Percentiles rank a stretch among this genome's conserved stretches.
Evolutionary conservation across 2,113 vertebrate genomes (phyloP).

Genomic region (Pampusana beccarii): DNA sequence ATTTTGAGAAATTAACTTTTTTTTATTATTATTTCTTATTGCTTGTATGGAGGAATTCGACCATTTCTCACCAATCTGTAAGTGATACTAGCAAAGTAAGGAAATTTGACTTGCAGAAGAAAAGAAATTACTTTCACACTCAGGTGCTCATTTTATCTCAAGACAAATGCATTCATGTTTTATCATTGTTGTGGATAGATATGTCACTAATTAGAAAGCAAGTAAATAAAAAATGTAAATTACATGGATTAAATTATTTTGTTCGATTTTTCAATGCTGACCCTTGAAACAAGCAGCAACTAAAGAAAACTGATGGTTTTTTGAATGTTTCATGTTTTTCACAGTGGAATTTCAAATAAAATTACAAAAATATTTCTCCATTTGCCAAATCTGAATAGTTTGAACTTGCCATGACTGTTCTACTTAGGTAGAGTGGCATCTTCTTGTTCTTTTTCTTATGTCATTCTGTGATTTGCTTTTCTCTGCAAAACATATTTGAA

Average conservation of each 20-base stretch:
- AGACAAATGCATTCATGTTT: background rate
- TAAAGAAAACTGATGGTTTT: background rate
- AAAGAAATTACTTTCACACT: background rate
- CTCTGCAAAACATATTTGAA: background rate
- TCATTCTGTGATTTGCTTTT: background rate
- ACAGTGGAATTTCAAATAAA: background rate
- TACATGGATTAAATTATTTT: background rate
- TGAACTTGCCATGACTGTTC: background rate
- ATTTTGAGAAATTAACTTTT: background rate
- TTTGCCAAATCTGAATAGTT: background rate
- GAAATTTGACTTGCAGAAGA: background rate
- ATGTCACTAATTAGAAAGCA: background rate
- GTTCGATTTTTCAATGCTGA: background rate
- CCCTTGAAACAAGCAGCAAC: background rate
- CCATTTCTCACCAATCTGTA: background rate
- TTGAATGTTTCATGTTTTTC: background rate
- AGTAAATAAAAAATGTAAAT: background rate
- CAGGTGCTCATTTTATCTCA: background rate
- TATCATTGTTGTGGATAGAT: background rate
- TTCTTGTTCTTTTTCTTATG: background rate
- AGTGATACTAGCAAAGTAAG: background rate
- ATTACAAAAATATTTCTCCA: background rate
- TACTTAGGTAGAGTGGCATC: background rate
- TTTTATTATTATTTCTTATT: background rate
- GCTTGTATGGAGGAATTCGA: background rate